phyloP scores from a whole-genome alignment of 2,113 vertebrate genomes.

The Mastomys natalensis region DNA sequence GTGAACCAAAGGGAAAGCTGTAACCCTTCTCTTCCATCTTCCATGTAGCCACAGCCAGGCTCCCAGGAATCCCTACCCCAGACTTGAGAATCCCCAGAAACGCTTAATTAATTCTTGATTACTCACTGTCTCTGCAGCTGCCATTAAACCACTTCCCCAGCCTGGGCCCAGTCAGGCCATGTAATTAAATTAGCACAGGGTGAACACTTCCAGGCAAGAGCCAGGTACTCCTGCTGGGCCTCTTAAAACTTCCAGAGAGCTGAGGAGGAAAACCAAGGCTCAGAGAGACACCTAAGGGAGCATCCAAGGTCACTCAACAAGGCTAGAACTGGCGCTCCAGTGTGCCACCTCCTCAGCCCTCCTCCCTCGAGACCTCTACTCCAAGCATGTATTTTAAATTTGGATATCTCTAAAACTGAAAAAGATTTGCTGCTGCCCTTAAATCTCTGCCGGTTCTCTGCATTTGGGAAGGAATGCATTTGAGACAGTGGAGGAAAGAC shows the following conservation, averaged over 20 bases:
- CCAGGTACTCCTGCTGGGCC: constrained; percentile 59
- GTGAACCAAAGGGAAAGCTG: not conserved
- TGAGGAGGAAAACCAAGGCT: constrained; percentile 38
- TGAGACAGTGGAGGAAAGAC: not conserved
- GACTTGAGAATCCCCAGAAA: constrained; percentile 90
- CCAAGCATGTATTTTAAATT: constrained; percentile 46
- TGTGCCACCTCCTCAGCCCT: not conserved
- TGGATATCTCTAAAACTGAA: constrained; percentile 58
- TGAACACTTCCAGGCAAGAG: constrained; percentile 76
- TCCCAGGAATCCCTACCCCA: constrained; percentile 71
- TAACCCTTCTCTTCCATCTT: too few species aligned
- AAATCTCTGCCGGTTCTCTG: constrained; percentile 85
- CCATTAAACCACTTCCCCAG: constrained; percentile 90
- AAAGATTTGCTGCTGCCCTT: constrained; percentile 74
- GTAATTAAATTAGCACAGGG: constrained; percentile 91
- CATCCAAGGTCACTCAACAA: not conserved
- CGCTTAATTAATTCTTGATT: constrained; percentile 93
- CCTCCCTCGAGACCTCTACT: constrained; percentile 38
- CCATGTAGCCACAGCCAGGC: constrained; percentile 4
- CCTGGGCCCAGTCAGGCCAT: constrained; percentile 85
- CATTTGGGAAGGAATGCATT: constrained; percentile 54
- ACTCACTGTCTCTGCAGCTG: constrained; percentile 87
- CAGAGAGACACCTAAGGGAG: constrained; percentile 26
- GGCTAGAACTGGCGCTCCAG: not conserved
- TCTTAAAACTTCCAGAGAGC: constrained; percentile 8